Conservation (phyloP, 2,113 vertebrate species). For the Hyperopisus bebe region DNA sequence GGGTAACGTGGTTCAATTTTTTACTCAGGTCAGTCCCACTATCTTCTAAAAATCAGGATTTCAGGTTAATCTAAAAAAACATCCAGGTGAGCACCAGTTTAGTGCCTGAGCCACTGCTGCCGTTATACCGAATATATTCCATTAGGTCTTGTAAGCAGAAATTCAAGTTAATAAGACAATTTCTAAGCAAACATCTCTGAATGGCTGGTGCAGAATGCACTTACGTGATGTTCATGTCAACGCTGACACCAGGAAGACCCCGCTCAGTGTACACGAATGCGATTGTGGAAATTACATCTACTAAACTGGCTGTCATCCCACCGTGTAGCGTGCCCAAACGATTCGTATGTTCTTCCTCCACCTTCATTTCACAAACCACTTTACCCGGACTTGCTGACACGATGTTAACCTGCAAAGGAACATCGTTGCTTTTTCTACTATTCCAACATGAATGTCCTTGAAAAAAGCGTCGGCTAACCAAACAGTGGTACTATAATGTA, state of each 20-base stretch:
- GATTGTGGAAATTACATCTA: constrained; percentile 78
- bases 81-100: neutral
- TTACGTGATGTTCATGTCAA: constrained; percentile 97
- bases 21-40: neutral
- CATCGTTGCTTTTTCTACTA: neutral
- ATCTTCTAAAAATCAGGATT: neutral
- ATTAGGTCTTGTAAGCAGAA: neutral
- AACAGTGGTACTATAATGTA: neutral
- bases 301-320: constrained; percentile 81
- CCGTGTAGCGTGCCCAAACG: constrained; percentile 77
- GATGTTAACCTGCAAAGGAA: constrained; percentile 60
- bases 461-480: neutral
- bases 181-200: neutral
- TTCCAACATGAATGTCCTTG: neutral
- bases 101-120: neutral
- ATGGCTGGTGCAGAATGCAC: constrained; percentile 19
- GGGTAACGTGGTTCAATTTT: neutral
- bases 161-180: neutral
- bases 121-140: neutral
- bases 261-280: constrained; percentile 77
- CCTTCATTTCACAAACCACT: constrained; percentile 83
- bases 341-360: constrained; percentile 84
- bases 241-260: constrained; percentile 76
- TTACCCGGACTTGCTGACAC: constrained; percentile 76
- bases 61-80: neutral